Conservation (phyloP, 1,140 invertebrate species). For the Chironomus tepperi region DNA sequence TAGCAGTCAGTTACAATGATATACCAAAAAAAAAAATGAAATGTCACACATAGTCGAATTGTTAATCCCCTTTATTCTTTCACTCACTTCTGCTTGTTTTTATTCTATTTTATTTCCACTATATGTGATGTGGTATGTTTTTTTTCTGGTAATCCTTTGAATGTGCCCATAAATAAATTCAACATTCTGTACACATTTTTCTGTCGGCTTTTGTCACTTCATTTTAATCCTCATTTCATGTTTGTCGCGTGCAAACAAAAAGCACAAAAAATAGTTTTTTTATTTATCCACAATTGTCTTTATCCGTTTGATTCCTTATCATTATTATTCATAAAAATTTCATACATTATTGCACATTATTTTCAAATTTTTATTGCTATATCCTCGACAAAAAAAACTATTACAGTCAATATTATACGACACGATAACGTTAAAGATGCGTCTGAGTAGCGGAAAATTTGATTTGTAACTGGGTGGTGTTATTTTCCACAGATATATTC, state of each 20-base stretch:
- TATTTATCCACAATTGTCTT: neutral
- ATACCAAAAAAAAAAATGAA: constrained; percentile 10
- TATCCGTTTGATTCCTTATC: neutral
- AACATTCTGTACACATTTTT: neutral
- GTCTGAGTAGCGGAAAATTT: neutral
- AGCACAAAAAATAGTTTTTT: neutral
- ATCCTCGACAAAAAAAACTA: neutral
- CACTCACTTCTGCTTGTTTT: neutral
- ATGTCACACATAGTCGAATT: constrained; percentile 8
- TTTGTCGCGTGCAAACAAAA: constrained; percentile 11
- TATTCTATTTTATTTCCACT: neutral
- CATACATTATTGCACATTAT: constrained; percentile 1
- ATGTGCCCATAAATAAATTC: constrained; percentile 21
- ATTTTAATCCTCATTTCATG: neutral
- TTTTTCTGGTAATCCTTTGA: neutral
- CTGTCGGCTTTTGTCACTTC: constrained; percentile 19
- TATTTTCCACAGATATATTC: neutral
- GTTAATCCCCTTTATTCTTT: constrained; percentile 10
- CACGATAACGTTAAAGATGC: neutral
- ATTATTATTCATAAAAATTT: neutral
- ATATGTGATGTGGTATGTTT: neutral
- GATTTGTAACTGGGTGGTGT: constrained; percentile 19
- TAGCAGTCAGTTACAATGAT: neutral
- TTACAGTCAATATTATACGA: neutral
- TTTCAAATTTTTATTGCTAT: neutral